Evolutionary conservation across 1,140 invertebrate genomes (phyloP), one percentile per base, ranked within the genome.

Genomic region (Capitella teleta): DNA sequence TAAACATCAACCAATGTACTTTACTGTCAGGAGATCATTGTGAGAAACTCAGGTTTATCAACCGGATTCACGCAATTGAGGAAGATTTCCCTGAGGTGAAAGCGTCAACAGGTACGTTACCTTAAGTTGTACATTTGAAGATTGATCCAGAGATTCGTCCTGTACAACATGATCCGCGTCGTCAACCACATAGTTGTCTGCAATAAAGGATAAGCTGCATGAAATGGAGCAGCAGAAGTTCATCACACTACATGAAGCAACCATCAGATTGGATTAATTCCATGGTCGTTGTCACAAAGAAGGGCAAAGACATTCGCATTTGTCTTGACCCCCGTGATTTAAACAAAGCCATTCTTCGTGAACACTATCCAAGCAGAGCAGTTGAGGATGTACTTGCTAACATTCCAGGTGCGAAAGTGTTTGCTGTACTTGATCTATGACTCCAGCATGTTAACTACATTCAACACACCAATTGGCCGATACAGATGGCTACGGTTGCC

Each of bases 361-460:
- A 59, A 45, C 46, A 58, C 28, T 59, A 51, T 36, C 47, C 26
- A 28, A 12, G 61, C 5, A 55, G 51, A 16, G 51, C 47, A 16
- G 23, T 60, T 21, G 58, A 61, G 37, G 60, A 62, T 41, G 45
- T 63, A 6, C 28, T 63, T 10, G 57, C 50, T 12, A 46, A 52
- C 47, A 28, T 63, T 10, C 37, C 28, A 3, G 46, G 50, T 14
- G 54, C 57, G 1, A 59, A 45, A 25, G 34, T 63, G 3, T 59
- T 63, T 44, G 52, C 38, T 16, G 57, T 55, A 46, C 19, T 52
- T 8, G 53, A 62, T 25, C 21, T 54, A 63, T 18, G 28, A 40
- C 10, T 61, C 56, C 16, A 56, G 55, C 49, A 19, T 47, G 23
- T 23, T 63, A 16, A 61, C 57, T 5, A 60, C 60, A n/a, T 53